Conservation (phyloP, 2,797 vertebrate species). For the Sebastes jordani region DNA sequence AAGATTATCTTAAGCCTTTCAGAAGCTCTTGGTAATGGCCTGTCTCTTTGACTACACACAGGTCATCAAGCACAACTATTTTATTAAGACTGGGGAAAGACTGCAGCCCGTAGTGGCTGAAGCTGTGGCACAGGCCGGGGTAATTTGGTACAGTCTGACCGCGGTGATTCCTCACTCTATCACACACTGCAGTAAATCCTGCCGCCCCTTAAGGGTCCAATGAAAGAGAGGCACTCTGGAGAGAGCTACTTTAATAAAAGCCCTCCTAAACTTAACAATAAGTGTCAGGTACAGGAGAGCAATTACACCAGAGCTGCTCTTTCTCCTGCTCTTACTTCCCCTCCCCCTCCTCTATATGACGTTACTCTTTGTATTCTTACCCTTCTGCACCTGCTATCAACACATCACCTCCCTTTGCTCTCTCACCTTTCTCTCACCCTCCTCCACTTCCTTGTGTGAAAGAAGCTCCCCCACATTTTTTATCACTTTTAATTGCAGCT, state of each 20-base stretch:
- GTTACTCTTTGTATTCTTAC: slow-evolving; percentile 50
- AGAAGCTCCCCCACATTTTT: slow-evolving; percentile 40
- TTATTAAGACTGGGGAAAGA: slow-evolving; percentile 73
- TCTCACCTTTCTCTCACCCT: slow-evolving; percentile 42
- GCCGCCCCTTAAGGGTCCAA: slow-evolving; percentile 62
- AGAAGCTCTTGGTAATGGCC: slow-evolving; percentile 34
- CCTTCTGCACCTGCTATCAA: slow-evolving; percentile 48
- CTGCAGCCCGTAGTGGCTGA: slow-evolving; percentile 43
- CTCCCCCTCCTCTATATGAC: slow-evolving; percentile 10
- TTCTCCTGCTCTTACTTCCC: slow-evolving; percentile 29
- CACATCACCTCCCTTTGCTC: slow-evolving; percentile 41
- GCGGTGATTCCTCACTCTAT: slow-evolving; percentile 68
- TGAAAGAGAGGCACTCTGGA: slow-evolving; percentile 63
- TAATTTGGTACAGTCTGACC: slow-evolving; percentile 66
- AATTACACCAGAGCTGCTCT: slow-evolving; percentile 68
- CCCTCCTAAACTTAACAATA: slow-evolving; percentile 72
- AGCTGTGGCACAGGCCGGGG: slow-evolving; percentile 39
- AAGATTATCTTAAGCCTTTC: slow-evolving; percentile 28
- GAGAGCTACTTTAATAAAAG: slow-evolving; percentile 79
- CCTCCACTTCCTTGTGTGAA: slow-evolving; percentile 48
- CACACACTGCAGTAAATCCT: slow-evolving; percentile 72
- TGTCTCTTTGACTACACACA: slow-evolving; percentile 54
- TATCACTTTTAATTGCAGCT: slow-evolving; percentile 76
- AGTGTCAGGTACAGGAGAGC: slow-evolving; percentile 75
- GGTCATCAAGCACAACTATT: slow-evolving; percentile 72